Conservation (phyloP, 2,113 vertebrate genomes). For the Cyprinodon brontotheroides region DNA sequence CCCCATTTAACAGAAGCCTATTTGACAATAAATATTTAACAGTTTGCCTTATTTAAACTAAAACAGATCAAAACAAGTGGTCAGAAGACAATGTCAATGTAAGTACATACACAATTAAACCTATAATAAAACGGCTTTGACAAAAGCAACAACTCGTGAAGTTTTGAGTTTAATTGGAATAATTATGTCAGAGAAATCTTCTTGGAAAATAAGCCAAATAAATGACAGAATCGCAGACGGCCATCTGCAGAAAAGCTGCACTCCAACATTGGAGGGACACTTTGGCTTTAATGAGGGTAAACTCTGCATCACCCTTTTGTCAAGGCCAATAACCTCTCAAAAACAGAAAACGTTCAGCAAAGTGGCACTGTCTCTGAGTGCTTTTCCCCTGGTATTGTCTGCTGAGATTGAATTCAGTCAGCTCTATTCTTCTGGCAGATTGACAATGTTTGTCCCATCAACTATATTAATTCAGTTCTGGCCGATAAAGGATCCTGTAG, state of each 20-base stretch:
- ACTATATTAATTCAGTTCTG: slow-evolving; percentile 80
- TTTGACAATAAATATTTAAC: slow-evolving; percentile 65
- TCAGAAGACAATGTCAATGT: slow-evolving; percentile 51
- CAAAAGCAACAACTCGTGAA: slow-evolving; percentile 60
- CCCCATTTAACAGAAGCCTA: slow-evolving; percentile 72
- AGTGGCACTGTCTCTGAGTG: slow-evolving; percentile 59
- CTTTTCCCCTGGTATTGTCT: slow-evolving; percentile 71
- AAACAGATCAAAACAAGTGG: slow-evolving; percentile 52
- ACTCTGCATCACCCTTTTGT: slow-evolving; percentile 73
- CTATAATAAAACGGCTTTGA: slow-evolving; percentile 59
- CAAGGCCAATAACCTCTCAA: slow-evolving; percentile 67
- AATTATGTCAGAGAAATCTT: neutral
- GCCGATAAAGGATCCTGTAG: slow-evolving; percentile 76
- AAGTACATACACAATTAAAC: slow-evolving; percentile 38
- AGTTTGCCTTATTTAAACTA: slow-evolving; percentile 50
- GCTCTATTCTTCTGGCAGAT: slow-evolving; percentile 79
- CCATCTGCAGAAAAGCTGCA: slow-evolving; percentile 20
- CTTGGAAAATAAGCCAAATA: slow-evolving; percentile 15
- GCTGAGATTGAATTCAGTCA: slow-evolving; percentile 80
- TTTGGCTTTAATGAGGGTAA: slow-evolving; percentile 69
- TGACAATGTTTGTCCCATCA: slow-evolving; percentile 82
- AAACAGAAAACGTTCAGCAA: slow-evolving; percentile 63
- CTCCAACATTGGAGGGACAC: slow-evolving; percentile 38
- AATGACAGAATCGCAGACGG: slow-evolving; percentile 8
- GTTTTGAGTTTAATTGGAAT: neutral